Evolutionary conservation across 2,113 vertebrate species (phyloP), one percentile per base, ranked within the genome.

Genomic region (Plecotus auritus): DNA sequence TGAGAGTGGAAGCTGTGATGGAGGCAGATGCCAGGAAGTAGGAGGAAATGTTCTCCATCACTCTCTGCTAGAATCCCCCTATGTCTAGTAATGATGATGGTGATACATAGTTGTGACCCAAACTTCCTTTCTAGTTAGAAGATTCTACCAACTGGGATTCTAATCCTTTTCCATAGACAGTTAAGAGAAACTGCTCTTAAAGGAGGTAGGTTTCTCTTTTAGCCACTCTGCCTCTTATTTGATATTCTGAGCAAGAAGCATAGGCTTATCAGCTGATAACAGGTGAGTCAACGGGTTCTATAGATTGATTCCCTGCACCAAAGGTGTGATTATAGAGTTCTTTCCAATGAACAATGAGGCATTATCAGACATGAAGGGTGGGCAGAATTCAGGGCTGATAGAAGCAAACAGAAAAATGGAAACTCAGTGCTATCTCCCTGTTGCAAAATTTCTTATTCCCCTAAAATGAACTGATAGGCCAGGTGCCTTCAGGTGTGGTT

Each of bases 211-310:
- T 86, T 96, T 95, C 67, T 78, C 20, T 78, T 92, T 95, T 95
- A 78, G 69, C 51, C 88, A 66, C 51, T 67, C 54, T 82, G 54
- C 66, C 70, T 97, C 70, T 95, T 97, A 96, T 96, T 97, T 98
- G 90, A 96, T 96, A 93, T 93, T 97, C 93, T 93, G 80, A 84
- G 94, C 86, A 88, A 93, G 78, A 91, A 95, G 91, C 96, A 90
- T 91, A 85, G 83, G 91, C 95, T 98, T 98, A 98, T 98, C 97
- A 94, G 78, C 69, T 87, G 97, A 97, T 98, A 97, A 97, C 81
- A 77, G 92, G 88, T 90, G 93, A 97, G 86, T 98, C 98, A 98
- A 94, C 1, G 37, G 95, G 93, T 59, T 97, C 97, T 98, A 88
- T 84, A 96, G 95, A 90, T 94, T 94, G 87, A 97, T 96, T 96